Conservation (phyloP, 2,797 vertebrate species). For the Melanotaenia maccullochi region DNA sequence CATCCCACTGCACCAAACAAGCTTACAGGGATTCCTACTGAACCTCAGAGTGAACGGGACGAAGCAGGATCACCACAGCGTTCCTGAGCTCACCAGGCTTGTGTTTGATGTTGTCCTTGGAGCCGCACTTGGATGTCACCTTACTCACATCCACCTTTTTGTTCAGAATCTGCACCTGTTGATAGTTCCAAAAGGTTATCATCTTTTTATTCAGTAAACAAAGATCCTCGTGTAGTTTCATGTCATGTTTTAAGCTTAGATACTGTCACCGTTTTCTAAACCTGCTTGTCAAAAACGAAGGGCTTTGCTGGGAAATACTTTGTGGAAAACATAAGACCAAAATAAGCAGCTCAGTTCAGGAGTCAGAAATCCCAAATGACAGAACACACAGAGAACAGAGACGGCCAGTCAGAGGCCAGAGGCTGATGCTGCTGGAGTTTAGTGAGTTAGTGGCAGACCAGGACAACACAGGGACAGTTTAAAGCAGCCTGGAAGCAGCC, state of each 20-base stretch:
- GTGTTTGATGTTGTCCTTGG: constrained; percentile 92
- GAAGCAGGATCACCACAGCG: no score
- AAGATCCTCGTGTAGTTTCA: not conserved
- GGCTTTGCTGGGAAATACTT: not conserved
- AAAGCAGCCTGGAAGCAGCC: constrained; percentile 35
- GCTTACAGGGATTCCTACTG: no score
- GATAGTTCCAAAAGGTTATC: constrained; percentile 33
- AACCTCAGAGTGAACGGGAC: no score
- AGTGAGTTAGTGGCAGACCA: constrained; percentile 66
- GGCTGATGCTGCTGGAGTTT: constrained; percentile 26
- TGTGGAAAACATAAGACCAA: not conserved
- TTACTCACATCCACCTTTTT: constrained; percentile 95
- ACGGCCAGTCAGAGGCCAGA: constrained; percentile 27
- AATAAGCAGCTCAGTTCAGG: not conserved
- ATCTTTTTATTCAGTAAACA: no score
- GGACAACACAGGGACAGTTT: constrained; percentile 45
- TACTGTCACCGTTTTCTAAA: no score
- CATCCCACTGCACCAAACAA: no score
- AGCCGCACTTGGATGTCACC: constrained; percentile 94
- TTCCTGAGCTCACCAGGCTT: constrained; percentile 87
- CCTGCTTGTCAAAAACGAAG: not conserved
- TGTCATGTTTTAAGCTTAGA: no score
- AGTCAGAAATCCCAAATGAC: constrained; percentile 8
- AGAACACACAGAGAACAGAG: not conserved
- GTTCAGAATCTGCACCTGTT: constrained; percentile 92